A percentile compares a stretch with the other conserved stretches of the same genome.
These are phyloP conservation scores for Meta bourneti DNA, from an alignment of 2,888 invertebrate genomes.

Conservation along the genomic window DNA sequence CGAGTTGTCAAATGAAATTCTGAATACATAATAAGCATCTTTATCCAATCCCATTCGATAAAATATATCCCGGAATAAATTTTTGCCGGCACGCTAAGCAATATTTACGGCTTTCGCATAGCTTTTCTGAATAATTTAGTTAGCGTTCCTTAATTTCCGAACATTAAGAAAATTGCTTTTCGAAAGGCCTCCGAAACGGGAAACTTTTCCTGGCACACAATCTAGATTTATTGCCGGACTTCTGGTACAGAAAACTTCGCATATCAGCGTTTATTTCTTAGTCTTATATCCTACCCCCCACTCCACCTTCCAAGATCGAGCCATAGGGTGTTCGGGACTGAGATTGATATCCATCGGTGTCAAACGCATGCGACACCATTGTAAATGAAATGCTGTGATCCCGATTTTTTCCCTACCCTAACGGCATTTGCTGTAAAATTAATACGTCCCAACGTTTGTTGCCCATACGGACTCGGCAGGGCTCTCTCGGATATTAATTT, in stretches of 20 bases:
- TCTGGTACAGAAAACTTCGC: constrained; percentile 8
- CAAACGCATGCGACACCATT: constrained; percentile 44
- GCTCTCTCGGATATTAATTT: constrained; percentile 53
- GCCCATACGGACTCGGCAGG: constrained; percentile 14
- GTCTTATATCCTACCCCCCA: neutral
- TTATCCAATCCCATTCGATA: neutral
- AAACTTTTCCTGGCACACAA: constrained; percentile 39
- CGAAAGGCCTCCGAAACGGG: neutral
- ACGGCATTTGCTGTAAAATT: constrained; percentile 16
- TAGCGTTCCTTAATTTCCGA: constrained; percentile 20
- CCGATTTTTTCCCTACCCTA: constrained; percentile 1
- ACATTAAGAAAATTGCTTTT: constrained; percentile 65
- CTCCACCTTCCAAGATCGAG: too few relatives aligned
- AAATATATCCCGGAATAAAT: neutral
- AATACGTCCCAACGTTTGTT: constrained; percentile 12
- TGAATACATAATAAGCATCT: neutral
- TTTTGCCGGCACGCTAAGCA: neutral
- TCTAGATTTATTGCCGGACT: constrained; percentile 49
- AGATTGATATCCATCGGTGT: constrained; percentile 38
- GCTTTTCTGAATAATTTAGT: constrained; percentile 41
- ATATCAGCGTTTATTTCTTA: constrained; percentile 19
- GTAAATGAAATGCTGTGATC: constrained; percentile 44
- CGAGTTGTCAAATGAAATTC: neutral
- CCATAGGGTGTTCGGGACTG: constrained; percentile 17
- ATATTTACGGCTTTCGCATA: neutral